A percentile compares a stretch with the other conserved stretches of the same genome.
phyloP scores from a whole-genome alignment of 2,113 vertebrate species.

The Bambusicola thoracicus region DNA sequence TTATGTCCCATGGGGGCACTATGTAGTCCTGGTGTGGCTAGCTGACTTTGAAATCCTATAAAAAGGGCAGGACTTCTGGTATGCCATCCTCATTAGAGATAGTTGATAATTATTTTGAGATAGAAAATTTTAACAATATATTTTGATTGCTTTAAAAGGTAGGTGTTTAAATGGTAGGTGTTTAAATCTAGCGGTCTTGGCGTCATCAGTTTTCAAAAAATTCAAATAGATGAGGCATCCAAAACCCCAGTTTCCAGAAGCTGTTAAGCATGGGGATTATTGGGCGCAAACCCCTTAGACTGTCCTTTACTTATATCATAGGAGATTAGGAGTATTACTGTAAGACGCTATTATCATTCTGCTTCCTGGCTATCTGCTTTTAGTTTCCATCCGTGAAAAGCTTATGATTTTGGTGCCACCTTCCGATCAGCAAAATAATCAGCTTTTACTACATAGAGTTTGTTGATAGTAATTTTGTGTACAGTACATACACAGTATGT shows the following conservation, averaged over 20 bases:
- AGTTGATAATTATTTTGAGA: background rate
- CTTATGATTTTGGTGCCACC: slow-evolving; percentile 73
- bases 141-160: background rate
- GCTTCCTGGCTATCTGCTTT: background rate
- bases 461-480: background rate
- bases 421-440: slow-evolving; percentile 63
- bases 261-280: background rate
- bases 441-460: background rate
- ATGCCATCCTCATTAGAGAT: background rate
- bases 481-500: background rate
- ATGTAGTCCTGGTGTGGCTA: background rate
- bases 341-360: background rate
- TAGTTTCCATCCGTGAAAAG: background rate
- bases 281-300: background rate
- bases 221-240: background rate
- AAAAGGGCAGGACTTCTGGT: background rate
- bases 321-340: background rate
- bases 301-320: background rate
- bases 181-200: background rate
- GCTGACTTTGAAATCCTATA: background rate
- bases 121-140: background rate
- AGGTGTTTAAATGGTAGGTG: background rate
- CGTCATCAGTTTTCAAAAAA: background rate
- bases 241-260: background rate
- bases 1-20: background rate